Evolutionary conservation across 2,113 vertebrate genomes (phyloP).

Genomic region (Ceuthmochares aereus): DNA sequence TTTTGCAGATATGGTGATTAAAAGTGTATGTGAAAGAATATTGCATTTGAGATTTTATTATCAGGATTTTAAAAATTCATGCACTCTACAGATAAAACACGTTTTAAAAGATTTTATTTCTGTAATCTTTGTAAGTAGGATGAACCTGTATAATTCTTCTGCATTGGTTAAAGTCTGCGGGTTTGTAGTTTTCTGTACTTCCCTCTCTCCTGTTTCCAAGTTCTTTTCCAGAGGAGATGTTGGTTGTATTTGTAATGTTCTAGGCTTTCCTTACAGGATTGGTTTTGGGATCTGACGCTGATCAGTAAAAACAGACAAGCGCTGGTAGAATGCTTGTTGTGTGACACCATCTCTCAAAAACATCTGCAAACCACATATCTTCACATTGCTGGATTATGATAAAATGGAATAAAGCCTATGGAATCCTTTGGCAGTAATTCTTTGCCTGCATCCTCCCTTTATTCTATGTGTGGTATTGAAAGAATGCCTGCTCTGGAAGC

Average conservation of each 20-base stretch:
- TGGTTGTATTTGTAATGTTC: background rate
- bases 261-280: background rate
- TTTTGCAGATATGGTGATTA: background rate
- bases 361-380: conserved; percentile 5
- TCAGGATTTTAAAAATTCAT: background rate
- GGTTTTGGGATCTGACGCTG: background rate
- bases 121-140: background rate
- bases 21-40: background rate
- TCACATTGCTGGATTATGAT: background rate
- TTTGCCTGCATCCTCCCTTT: background rate
- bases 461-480: background rate
- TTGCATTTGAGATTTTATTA: background rate
- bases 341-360: background rate
- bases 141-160: background rate
- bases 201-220: background rate
- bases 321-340: background rate
- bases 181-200: background rate
- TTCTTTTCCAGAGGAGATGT: background rate
- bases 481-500: conserved; percentile 38
- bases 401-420: background rate
- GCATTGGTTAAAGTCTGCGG: background rate
- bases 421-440: background rate
- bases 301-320: background rate
- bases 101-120: background rate
- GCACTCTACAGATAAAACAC: background rate